Evolutionary conservation across 1,140 invertebrate species (phyloP), one percentile per base, ranked within the genome.

Genomic region (Amyelois transitella): DNA sequence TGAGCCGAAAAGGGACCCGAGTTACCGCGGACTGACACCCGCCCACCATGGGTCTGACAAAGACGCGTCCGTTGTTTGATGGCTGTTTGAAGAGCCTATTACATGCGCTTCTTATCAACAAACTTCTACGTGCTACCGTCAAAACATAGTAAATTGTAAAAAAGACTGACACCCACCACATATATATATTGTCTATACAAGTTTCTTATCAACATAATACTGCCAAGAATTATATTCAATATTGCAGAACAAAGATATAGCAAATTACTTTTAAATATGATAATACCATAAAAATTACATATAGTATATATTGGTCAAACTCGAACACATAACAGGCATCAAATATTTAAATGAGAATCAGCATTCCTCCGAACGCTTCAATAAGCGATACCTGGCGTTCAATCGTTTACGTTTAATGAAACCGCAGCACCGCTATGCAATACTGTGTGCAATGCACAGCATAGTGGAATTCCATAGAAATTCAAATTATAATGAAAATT

Each of bases 1-100:
- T 56, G 58, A 61, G 43, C 57, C 59, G 64, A 60, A 61, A 66
- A 51, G 51, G 32, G 32, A 45, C 52, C 22, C 49, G 49, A 52
- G 43, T 38, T 38, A 14, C 32, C 47, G 48, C 48, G 51, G 47
- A 51, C 43, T 58, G 63, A 60, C 58, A 66, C 51, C 53, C 51
- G 48, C 38, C 55, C 51, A 28, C 53, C 22, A 28, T 8, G 48
- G 38, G 25, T 38, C 32, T 38, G 32, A 38, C 32, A 38, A 38
- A 38, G 32, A 38, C 32, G 32, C n/a, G 32, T 24, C 32, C 32
- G 12, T 38, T 32, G 53, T 58, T 44, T 51, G 49, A 32, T 25
- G 32, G 12, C 45, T 32, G 53, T 58, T 44, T 51, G 49, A 32
- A 24, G 32, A 38, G 32, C 32, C 32, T 38, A 1, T 12, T 28